These are phyloP conservation scores for Anas acuta DNA, from an alignment of 2,797 vertebrate genomes.

Conservation along the genomic window DNA sequence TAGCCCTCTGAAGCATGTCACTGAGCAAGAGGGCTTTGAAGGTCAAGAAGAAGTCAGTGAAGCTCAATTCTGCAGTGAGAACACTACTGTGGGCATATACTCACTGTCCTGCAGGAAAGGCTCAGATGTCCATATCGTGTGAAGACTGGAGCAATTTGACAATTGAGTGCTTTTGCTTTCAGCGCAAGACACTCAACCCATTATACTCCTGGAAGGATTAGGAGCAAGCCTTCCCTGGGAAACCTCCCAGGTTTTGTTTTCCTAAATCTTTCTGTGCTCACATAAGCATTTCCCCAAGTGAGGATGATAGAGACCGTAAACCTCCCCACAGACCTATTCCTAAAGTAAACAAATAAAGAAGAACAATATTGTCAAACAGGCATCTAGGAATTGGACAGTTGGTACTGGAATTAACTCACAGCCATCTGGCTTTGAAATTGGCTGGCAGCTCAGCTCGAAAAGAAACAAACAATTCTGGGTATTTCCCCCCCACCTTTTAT, in stretches of 20 bases:
- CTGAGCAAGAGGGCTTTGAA: not conserved
- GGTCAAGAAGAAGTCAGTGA: not conserved
- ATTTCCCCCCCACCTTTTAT: not conserved
- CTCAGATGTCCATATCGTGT: not conserved
- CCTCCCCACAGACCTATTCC: not conserved
- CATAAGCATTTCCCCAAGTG: not conserved
- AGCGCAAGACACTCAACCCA: not conserved
- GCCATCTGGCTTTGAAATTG: slow-evolving; percentile 57
- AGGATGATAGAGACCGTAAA: not conserved
- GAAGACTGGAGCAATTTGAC: not conserved
- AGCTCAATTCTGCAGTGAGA: not conserved
- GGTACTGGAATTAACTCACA: slow-evolving; percentile 53
- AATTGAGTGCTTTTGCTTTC: not conserved
- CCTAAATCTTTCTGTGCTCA: not conserved
- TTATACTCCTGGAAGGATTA: slow-evolving; percentile 6
- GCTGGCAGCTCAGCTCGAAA: slow-evolving; percentile 29
- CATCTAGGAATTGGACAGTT: slow-evolving; percentile 57
- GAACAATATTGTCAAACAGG: slow-evolving; percentile 56
- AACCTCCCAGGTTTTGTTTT: not conserved
- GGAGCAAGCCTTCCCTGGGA: not conserved
- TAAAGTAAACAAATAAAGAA: slow-evolving; percentile 53
- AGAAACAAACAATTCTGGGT: not conserved
- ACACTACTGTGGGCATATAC: not conserved
- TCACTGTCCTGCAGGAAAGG: not conserved
- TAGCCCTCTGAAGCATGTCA: not conserved